Evolutionary conservation across 2,113 vertebrate species (phyloP), one percentile per base, ranked within the genome.

Genomic region (Charadrius vociferus): DNA sequence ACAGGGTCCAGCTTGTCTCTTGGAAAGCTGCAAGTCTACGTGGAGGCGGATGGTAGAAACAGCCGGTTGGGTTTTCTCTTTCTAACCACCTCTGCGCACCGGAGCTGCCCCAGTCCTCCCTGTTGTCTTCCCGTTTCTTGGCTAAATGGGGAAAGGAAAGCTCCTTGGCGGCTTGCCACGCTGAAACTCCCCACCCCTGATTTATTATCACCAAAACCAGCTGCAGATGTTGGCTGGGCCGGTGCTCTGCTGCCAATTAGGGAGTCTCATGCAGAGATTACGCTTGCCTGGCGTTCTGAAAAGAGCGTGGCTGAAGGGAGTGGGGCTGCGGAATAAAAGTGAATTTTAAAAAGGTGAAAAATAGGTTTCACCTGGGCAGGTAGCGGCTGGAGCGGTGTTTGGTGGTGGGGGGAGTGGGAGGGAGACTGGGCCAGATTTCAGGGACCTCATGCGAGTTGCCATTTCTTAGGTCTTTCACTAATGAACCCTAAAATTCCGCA

Each of bases 191-290:
- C 94, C 58, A 68, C 67, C 90, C 95, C 98, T 99, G 98, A 99
- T 99, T 99, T 99, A 99, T 99, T 99, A 98, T 98, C 98, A 97
- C 98, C 94, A 95, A 98, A 99, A 99, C 98, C 98, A 98, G 97
- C 98, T 98, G 98, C 99, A 99, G 98, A 99, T 99, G 99, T 99
- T 91, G 97, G 98, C 98, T 88, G 83, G 98, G 97, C 98, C 97
- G 68, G 97, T 79, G 94, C 98, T 98, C 98, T 99, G 98, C 97
- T 97, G 98, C 98, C 98, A 99, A 99, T 99, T 99, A 99, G 92
- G 98, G 95, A 97, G 97, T 97, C 98, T 98, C 98, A 99, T 98
- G 98, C 98, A 93, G 98, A 97, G 98, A 98, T 98, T 88, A 93
- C 93, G 82, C 43, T 83, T 17, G 90, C 98, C 75, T 96, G 95